phyloP scores from a whole-genome alignment of 1,140 invertebrate species.

The Atta colombica region DNA sequence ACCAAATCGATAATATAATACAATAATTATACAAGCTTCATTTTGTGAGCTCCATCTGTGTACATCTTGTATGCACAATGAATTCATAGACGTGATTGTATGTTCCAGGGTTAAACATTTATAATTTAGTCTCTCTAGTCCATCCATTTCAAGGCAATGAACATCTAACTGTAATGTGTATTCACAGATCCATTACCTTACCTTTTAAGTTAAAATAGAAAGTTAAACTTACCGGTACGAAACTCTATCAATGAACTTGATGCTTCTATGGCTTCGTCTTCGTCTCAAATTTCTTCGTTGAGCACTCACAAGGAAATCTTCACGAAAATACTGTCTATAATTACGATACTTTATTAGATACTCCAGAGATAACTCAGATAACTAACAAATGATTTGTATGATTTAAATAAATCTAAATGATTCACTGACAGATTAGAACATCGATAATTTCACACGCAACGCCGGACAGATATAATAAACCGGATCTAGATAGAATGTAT shows the following conservation, averaged over 20 bases:
- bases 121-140: background rate
- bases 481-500: too few relatives aligned
- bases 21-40: background rate
- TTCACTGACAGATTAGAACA: background rate
- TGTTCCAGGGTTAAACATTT: background rate
- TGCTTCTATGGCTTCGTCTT: background rate
- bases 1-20: background rate
- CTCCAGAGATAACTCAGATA: background rate
- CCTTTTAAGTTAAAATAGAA: background rate
- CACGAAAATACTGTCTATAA: background rate
- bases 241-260: background rate
- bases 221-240: background rate
- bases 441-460: background rate
- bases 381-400: background rate
- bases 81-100: background rate
- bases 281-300: constrained; percentile 1
- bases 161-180: background rate
- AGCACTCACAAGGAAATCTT: background rate
- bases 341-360: background rate
- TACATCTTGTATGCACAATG: background rate
- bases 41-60: background rate
- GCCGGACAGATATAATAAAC: background rate
- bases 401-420: background rate
- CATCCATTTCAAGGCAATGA: background rate
- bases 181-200: background rate